phyloP scores from a whole-genome alignment of 2,113 vertebrate species.

The Puma concolor region DNA sequence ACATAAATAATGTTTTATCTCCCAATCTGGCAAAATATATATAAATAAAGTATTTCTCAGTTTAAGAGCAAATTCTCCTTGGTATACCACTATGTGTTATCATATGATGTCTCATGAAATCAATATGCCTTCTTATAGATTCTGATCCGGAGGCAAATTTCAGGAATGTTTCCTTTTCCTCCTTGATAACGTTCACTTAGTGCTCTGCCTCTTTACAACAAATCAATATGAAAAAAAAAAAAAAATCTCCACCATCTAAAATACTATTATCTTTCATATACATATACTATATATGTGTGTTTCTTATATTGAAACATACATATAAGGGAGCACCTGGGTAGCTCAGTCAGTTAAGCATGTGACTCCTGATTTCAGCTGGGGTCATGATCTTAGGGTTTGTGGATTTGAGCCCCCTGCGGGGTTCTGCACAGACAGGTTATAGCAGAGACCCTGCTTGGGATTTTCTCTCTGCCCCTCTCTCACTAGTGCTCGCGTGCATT shows the following conservation, averaged over 20 bases:
- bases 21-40: background rate
- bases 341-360: too few relatives aligned
- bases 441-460: too few relatives aligned
- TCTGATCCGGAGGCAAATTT: background rate
- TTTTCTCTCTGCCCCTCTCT: too few relatives aligned
- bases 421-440: too few relatives aligned
- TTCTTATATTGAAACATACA: background rate
- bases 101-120: background rate
- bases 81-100: background rate
- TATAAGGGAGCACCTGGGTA: background rate
- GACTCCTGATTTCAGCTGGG: too few relatives aligned
- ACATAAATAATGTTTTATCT: background rate
- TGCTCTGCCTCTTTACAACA: background rate
- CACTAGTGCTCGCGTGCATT: too few relatives aligned
- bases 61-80: background rate
- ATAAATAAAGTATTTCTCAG: background rate
- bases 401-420: too few relatives aligned
- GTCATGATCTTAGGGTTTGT: too few relatives aligned
- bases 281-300: background rate
- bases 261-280: background rate
- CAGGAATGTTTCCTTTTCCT: background rate
- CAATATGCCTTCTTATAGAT: background rate
- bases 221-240: background rate
- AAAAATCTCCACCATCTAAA: background rate
- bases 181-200: background rate